These are phyloP conservation scores for Rhopalosiphum nymphaeae DNA, from an alignment of 2,888 invertebrate genomes.

Conservation along the genomic window DNA sequence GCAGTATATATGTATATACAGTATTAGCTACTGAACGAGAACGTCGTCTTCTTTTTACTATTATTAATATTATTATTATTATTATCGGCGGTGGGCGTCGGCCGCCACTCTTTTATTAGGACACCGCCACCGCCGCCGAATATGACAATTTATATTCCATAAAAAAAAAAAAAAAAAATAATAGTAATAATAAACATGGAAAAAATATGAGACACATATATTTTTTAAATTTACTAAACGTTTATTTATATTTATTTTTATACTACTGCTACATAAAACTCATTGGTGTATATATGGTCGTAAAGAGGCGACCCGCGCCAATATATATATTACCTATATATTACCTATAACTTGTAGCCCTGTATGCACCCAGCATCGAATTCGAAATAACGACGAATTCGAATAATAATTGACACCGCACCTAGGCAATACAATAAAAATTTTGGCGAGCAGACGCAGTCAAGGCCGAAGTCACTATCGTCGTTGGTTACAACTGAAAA, in stretches of 20 bases:
- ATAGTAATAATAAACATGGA: not conserved
- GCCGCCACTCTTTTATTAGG: conserved; percentile 28
- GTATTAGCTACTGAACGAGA: conserved; percentile 44
- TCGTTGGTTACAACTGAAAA: not conserved
- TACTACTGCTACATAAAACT: not conserved
- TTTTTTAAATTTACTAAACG: conserved; percentile 34
- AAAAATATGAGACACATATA: not conserved
- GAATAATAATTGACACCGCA: not conserved
- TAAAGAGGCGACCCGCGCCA: not conserved
- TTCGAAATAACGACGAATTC: not conserved
- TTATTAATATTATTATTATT: conserved; percentile 40
- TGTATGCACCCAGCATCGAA: not conserved
- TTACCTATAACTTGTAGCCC: not conserved
- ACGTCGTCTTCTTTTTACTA: conserved; percentile 43
- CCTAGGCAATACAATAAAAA: not conserved
- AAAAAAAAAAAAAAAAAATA: not conserved
- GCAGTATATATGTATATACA: not conserved
- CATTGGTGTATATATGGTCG: not conserved
- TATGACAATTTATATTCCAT: conserved; percentile 50
- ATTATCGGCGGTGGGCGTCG: conserved; percentile 54
- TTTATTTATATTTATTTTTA: conserved; percentile 3
- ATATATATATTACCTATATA: too few relatives aligned
- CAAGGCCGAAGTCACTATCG: not conserved
- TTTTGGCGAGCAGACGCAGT: not conserved
- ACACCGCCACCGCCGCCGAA: conserved; percentile 21